Conservation (phyloP, 2,113 vertebrate genomes). For the Cebus imitator region DNA sequence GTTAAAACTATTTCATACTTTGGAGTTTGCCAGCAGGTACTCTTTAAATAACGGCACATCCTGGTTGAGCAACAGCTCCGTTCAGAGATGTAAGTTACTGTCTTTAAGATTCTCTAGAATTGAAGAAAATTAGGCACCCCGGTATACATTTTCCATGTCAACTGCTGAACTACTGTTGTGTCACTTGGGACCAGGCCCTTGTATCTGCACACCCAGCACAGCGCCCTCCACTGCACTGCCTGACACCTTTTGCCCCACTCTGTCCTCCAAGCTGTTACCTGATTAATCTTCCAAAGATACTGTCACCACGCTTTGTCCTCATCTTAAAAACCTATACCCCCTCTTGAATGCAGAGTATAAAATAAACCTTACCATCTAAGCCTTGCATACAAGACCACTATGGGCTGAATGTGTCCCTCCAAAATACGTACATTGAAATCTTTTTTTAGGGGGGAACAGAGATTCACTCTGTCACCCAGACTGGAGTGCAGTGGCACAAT, state of each 20-base stretch:
- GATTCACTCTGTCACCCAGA: no score
- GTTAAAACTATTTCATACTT: neutral
- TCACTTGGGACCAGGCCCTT: neutral
- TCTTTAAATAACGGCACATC: neutral
- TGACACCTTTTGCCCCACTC: rapidly evolving
- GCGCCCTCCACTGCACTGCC: no score
- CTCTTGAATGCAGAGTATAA: neutral
- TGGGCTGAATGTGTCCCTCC: neutral
- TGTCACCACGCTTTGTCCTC: neutral
- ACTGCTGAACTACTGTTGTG: rapidly evolving
- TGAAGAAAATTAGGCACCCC: neutral
- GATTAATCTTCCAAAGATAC: neutral
- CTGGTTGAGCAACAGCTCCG: neutral
- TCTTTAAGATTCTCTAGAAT: neutral
- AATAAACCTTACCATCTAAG: neutral
- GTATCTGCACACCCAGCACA: neutral
- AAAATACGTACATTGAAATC: neutral
- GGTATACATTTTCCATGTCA: neutral
- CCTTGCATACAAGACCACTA: neutral
- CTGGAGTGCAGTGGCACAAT: no score
- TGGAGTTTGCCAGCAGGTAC: neutral
- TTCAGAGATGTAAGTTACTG: neutral
- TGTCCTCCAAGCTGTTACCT: neutral
- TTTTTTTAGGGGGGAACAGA: no score
- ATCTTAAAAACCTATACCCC: neutral